Evolutionary conservation across 1,140 invertebrate species (phyloP), one percentile per base, ranked within the genome.

Genomic region (Anthonomus grandis): DNA sequence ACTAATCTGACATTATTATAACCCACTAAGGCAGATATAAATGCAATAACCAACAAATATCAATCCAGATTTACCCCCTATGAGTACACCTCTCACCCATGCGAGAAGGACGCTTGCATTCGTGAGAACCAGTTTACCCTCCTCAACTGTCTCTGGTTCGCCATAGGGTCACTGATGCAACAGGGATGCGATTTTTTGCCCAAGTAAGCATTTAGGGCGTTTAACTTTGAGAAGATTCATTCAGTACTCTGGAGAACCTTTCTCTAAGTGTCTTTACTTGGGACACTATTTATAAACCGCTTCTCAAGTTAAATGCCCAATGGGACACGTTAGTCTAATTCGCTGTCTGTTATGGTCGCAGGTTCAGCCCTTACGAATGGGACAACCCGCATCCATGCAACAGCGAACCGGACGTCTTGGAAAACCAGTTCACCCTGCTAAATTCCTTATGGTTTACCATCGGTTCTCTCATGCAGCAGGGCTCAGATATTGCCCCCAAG

Each of bases 131-230:
- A 93, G 73, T 95, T 96, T 75, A 93, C 89, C 39, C 77, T 95
- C 31, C 81, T 91, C 66, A 96, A 96, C 78, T 93, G 90, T 75
- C 83, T 96, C 76, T 97, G 93, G 93, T 96, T 96, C 78, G 91
- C 91, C 46, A 91, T 96, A 68, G 93, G 92, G 58, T 93, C 91
- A 12, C 80, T 95, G 59, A 93, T 95, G 89, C 91, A 92, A 73
- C 90, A 93, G 78, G 90, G 90, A 66, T 92, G 87, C 79, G 90
- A 93, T 75, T 89, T 93, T 76, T 76, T 91, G 70, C 91, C 91
- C 73, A 91, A 90, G 90, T 92, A 87, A 86, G 86, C 76, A n/a
- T n/a, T n/a, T n/a, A n/a, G n/a, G n/a, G n/a, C 25, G 21, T 25
- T 23, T 2, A 24, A 41, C 18, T 22, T 18, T 25, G 36, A 22